phyloP scores from a whole-genome alignment of 2,888 invertebrate genomes.

The Cephus rjabovi region DNA sequence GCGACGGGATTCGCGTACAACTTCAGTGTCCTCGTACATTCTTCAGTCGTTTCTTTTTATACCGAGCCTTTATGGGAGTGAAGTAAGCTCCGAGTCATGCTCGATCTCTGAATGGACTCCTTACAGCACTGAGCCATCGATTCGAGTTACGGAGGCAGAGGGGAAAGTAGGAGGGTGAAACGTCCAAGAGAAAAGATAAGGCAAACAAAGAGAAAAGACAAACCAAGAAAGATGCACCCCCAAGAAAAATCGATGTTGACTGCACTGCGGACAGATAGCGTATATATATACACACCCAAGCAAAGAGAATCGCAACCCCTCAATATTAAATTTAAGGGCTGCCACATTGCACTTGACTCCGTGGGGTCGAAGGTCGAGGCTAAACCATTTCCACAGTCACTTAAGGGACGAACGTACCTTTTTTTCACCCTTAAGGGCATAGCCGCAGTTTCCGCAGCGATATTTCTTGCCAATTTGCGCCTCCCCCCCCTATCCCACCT shows the following conservation, averaged over 20 bases:
- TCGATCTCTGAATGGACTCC: background rate
- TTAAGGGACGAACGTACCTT: background rate
- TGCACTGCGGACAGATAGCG: background rate
- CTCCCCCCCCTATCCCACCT: background rate
- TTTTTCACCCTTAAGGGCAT: background rate
- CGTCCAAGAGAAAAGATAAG: background rate
- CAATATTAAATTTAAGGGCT: background rate
- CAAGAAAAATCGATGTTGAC: background rate
- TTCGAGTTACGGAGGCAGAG: constrained; percentile 6
- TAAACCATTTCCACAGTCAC: background rate
- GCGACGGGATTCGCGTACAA: background rate
- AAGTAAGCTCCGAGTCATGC: background rate
- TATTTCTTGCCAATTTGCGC: background rate
- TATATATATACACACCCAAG: background rate
- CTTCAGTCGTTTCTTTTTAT: background rate
- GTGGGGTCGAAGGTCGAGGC: background rate
- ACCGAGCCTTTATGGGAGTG: background rate
- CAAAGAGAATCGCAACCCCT: background rate
- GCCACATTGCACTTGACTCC: background rate
- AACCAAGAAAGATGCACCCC: background rate
- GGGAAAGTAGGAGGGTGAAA: background rate
- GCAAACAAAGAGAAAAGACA: constrained; percentile 17
- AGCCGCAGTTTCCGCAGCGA: background rate
- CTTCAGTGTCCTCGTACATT: background rate
- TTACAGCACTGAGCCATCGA: background rate